Percentiles rank a stretch among this genome's conserved stretches.
Evolutionary conservation across 2,113 vertebrate species (phyloP).

Genomic region (Thunnus thynnus): DNA sequence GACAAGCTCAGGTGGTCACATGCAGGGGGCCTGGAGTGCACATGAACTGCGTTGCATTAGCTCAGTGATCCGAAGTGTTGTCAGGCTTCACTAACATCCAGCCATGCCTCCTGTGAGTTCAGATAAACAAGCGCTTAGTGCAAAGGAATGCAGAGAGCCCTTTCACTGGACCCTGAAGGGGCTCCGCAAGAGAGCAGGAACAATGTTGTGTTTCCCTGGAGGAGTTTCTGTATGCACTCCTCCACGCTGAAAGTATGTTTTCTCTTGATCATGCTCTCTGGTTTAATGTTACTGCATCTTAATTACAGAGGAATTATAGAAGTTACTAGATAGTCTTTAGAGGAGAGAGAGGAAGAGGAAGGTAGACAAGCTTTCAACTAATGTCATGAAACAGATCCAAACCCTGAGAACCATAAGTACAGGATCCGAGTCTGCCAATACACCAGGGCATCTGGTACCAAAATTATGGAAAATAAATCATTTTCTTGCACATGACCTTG

Average conservation of each 20-base stretch:
- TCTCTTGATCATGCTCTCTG: neutral
- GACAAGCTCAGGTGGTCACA: conserved; percentile 34
- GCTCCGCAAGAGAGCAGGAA: neutral
- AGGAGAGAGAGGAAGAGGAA: neutral
- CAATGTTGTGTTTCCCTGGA: conserved; percentile 18
- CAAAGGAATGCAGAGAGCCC: conserved; percentile 71
- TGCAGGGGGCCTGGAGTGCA: conserved; percentile 10
- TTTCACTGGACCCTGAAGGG: conserved; percentile 56
- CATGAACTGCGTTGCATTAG: conserved; percentile 13
- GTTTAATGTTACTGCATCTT: neutral
- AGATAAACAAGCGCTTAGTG: conserved; percentile 71
- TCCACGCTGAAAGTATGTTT: neutral
- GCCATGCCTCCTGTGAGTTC: conserved; percentile 8
- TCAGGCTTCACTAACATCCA: conserved; percentile 23
- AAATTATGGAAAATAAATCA: neutral
- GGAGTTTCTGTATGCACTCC: conserved; percentile 4
- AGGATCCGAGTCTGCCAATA: neutral
- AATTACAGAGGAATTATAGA: neutral
- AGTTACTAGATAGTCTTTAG: neutral
- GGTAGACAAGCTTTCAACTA: neutral
- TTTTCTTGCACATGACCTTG: neutral
- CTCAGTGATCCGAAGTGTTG: conserved; percentile 47
- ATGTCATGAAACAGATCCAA: neutral
- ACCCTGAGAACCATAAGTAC: neutral
- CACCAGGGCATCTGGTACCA: neutral